A percentile compares a stretch with the other conserved stretches of the same genome.
Conservation (phyloP, 2,797 vertebrate species). For the Chromobotia macracanthus region DNA sequence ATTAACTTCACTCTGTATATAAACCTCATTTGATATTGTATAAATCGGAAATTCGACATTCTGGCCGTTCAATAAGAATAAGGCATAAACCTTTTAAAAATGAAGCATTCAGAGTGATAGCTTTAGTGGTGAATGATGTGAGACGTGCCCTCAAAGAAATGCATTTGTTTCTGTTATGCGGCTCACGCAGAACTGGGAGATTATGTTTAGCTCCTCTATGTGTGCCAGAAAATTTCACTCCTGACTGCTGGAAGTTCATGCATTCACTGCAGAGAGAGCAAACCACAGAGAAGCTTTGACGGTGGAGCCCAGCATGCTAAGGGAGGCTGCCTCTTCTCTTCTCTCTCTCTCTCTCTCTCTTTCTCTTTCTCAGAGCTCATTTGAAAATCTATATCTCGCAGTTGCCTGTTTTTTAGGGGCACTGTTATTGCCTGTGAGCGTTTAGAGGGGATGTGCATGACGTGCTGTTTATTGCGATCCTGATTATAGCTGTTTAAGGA, state of each 20-base stretch:
- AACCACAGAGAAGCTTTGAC: constrained; percentile 2
- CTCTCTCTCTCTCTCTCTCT: background rate
- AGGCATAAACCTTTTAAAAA: background rate
- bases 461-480: too few relatives aligned
- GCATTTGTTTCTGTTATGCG: constrained; percentile 24
- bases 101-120: background rate
- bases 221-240: constrained; percentile 27
- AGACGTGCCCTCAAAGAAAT: constrained; percentile 23
- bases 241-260: constrained; percentile 40
- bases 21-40: background rate
- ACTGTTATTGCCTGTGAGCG: constrained; percentile 32
- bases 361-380: constrained; percentile 9
- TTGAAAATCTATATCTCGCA: constrained; percentile 22
- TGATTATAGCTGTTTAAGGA: constrained; percentile 2
- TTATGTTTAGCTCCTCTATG: constrained; percentile 42
- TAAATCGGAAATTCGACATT: too few relatives aligned
- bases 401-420: constrained; percentile 36
- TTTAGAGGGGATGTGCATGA: constrained; percentile 34
- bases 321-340: too few relatives aligned
- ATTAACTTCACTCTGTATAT: too few relatives aligned
- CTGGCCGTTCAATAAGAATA: background rate
- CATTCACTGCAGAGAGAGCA: constrained; percentile 20
- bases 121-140: constrained; percentile 23
- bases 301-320: constrained; percentile 9
- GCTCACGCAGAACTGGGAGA: constrained; percentile 29